Conservation (phyloP, 2,888 invertebrate species). For the Epinotia bilunana region DNA sequence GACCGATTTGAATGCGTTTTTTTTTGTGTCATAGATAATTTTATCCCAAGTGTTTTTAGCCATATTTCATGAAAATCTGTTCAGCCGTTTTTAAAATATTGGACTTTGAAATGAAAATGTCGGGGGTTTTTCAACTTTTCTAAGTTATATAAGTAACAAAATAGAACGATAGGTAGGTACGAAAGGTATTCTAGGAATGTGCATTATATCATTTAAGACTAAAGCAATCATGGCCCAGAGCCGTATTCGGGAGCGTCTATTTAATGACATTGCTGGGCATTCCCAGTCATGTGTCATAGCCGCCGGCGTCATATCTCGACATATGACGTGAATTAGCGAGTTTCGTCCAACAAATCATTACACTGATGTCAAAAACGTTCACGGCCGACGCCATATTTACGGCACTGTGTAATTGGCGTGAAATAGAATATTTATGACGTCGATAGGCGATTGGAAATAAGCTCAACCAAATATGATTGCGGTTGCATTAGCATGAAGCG, state of each 20-base stretch:
- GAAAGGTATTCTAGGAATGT: not conserved
- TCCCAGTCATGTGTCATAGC: not conserved
- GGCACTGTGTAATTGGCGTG: slow-evolving; percentile 20
- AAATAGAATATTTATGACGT: slow-evolving; percentile 32
- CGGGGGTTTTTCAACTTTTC: no score
- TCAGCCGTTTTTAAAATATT: no score
- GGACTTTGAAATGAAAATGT: no score
- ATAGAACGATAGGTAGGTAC: no score
- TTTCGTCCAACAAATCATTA: not conserved
- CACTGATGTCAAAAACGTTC: not conserved
- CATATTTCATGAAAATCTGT: no score
- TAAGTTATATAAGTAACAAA: no score
- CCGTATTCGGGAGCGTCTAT: not conserved
- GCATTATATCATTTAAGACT: not conserved
- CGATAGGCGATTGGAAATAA: slow-evolving; percentile 20
- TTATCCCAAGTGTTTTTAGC: no score
- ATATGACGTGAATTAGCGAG: not conserved
- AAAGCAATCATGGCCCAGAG: not conserved
- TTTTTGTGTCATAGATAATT: no score
- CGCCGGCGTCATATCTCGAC: no score
- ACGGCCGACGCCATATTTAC: slow-evolving; percentile 18
- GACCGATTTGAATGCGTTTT: no score
- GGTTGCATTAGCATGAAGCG: slow-evolving; percentile 5
- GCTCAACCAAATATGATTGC: slow-evolving; percentile 20
- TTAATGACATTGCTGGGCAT: not conserved